Base-by-base conservation (phyloP, 2,888 invertebrate species). In the Drosophila trichaetosa region DNA sequence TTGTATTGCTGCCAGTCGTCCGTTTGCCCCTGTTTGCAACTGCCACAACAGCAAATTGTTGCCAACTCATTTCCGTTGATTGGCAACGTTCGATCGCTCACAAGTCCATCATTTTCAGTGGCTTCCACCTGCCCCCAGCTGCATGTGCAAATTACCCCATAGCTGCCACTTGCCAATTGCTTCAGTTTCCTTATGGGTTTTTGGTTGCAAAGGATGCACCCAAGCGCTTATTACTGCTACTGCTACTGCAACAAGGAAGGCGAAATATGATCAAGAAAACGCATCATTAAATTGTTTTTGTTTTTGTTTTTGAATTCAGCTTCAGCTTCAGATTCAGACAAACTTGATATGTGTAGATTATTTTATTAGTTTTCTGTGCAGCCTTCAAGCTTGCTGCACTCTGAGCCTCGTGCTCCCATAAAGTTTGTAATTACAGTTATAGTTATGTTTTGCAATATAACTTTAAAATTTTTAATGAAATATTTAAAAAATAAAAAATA, bases 31-130 rank as follows among this genome's bases (percentile, higher is more conserved):
- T 34, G 40, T 27, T 51, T 34, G 42, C 73, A 53, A 56, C 38
- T 68, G 61, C 73, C 56, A 51, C 51, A 46, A 24, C 46, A 76
- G 65, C 72, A 76, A 76, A 69, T 76, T 76, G 72, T 76, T 73
- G 76, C 65, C 76, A 72, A 76, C 76, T 76, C 76, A 76, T 76
- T 76, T 76, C 76, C 76, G 72, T 63, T 76, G 76, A 76, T 76
- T 76, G 73, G 59, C 76, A 76, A 68, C 72, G 8, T 53, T 65
- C 62, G 56, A 52, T 33, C 7, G n/a, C 54, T 31, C 33, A 57
- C 56, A 57, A 69, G 52, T 60, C 27, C 63, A 60, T 61, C 60
- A 61, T 31, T 46, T 71, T 29, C 7, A 8, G 33, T n/a, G 33
- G 46, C 46, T 24, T 46, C 46, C n/a, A 33, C 31, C 54, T 13